Evolutionary conservation across 1,140 invertebrate species (phyloP), one percentile per base, ranked within the genome.

Genomic region (Cheumatopsyche charites): DNA sequence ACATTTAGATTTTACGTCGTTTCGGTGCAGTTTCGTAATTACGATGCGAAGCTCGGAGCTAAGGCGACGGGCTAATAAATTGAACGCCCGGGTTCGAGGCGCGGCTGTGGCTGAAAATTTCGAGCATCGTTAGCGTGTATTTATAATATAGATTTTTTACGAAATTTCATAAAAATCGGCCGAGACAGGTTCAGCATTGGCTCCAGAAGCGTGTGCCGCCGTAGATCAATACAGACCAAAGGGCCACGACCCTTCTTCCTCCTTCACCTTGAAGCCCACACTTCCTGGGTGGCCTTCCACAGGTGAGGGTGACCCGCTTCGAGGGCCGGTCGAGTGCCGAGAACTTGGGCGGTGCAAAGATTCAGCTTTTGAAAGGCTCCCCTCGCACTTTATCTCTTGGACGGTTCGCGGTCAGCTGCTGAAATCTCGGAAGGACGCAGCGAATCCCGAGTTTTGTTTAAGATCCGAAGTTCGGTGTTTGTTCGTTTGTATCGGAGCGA

Each of bases 231-330:
- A 58, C 55, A 23, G 21, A 19, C 3, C 29, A 36, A 13, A 47
- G 19, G 23, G 55, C 9, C 55, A n/a, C 9, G 55, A n/a, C 55
- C 55, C 55, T 58, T n/a, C n/a, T n/a, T 23, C 21, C 55, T 58
- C 55, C 55, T 58, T 58, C 55, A 58, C 55, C 55, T 58, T 58
- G 55, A n/a, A 36, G 29, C 29, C 29, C 9, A 36, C 29, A 36
- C 29, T 36, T 58, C 55, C 55, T 58, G 23, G 11, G 21, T 12
- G 55, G 12, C 55, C 19, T 21, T 19, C 55, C 7, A 26, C 55
- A 58, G 55, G 55, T 58, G 55, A 58, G 15, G 19, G 23, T 19
- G 55, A 19, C 55, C 23, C 21, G 29, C 29, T 36, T 25, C 2
- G 23, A 52, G 49, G 43, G 11, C 15, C n/a, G n/a, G 1, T 19